Evolutionary conservation across 2,113 vertebrate species (phyloP), one percentile per base, ranked within the genome.

Genomic region (Mormyrus iriodes): DNA sequence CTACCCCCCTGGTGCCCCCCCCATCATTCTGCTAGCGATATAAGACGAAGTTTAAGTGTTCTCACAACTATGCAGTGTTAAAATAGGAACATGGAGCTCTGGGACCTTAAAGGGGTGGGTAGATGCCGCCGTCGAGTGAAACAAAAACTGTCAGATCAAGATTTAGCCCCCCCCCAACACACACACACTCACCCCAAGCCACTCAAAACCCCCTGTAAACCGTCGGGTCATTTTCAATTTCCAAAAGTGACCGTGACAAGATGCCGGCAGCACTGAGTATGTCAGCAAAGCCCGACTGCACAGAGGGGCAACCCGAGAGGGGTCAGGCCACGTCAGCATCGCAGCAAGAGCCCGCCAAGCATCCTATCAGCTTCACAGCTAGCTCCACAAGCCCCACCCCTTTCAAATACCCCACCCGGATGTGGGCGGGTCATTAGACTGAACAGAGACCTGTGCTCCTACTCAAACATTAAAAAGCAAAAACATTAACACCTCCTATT

Each of bases 231-330:
- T 84, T 48, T 84, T 48, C 82, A 84, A 84, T 84, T 44, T 48
- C 44, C 42, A 84, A 84, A 84, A 46, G 82, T 84, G 82, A 84
- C 82, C 7, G 44, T 84, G 82, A 84, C 82, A 84, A 84, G 42
- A 84, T 84, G 19, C 39, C 39, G 44, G 39, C 42, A 13, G 82
- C 39, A 19, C 82, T 17, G 17, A 42, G 19, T 19, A 35, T 44
- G 39, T 84, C 82, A 84, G 82, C 21, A 48, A 44, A 84, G 21
- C 19, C 82, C 24, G 42, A 15, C 15, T 84, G 46, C 83, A 46
- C 19, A 35, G 44, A 85, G 31, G 83, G 83, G 44, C 82, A 49
- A 27, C 42, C 83, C 8, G 83, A 85, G 24, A 85, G 44, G 3
- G 44, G 46, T 17, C 15, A n/a, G 44, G 15, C 42, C 10, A 7